These are phyloP conservation scores for Cistogaster globosa DNA, from an alignment of 2,888 invertebrate species.

Conservation along the genomic window DNA sequence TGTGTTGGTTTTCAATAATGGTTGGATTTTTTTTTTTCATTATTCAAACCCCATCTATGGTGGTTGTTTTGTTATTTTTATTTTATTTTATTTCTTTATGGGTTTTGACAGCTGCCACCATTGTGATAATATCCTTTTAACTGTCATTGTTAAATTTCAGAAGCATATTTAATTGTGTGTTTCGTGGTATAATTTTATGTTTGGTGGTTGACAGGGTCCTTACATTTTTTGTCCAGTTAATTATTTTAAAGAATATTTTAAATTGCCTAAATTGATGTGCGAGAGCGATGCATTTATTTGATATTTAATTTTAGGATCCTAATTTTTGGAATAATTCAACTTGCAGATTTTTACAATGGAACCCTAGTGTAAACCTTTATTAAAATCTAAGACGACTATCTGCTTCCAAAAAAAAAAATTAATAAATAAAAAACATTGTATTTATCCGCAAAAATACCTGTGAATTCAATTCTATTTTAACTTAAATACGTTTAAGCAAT, in stretches of 20 bases:
- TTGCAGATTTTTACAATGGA: too few species aligned
- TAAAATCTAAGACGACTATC: too few species aligned
- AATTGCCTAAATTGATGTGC: not conserved
- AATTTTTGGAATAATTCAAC: too few species aligned
- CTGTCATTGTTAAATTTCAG: constrained; percentile 50
- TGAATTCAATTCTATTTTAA: too few species aligned
- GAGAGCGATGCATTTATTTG: too few species aligned
- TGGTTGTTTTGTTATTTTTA: constrained; percentile 39
- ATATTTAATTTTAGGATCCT: too few species aligned
- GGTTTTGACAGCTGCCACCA: constrained; percentile 62
- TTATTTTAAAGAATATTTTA: constrained; percentile 43
- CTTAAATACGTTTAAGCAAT: too few species aligned
- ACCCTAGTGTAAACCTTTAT: too few species aligned
- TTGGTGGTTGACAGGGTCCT: constrained; percentile 3
- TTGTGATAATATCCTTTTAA: constrained; percentile 45
- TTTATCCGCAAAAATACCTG: too few species aligned
- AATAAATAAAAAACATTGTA: too few species aligned
- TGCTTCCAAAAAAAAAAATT: too few species aligned
- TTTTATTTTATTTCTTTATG: constrained; percentile 33
- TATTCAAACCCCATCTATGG: constrained; percentile 18
- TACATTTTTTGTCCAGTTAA: constrained; percentile 28
- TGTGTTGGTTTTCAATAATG: constrained; percentile 33
- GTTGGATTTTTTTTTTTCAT: constrained; percentile 13
- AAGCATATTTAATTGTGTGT: constrained; percentile 15
- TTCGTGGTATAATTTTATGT: not conserved